Conservation (phyloP, 1,140 invertebrate genomes). For the Vollenhovia emeryi region DNA sequence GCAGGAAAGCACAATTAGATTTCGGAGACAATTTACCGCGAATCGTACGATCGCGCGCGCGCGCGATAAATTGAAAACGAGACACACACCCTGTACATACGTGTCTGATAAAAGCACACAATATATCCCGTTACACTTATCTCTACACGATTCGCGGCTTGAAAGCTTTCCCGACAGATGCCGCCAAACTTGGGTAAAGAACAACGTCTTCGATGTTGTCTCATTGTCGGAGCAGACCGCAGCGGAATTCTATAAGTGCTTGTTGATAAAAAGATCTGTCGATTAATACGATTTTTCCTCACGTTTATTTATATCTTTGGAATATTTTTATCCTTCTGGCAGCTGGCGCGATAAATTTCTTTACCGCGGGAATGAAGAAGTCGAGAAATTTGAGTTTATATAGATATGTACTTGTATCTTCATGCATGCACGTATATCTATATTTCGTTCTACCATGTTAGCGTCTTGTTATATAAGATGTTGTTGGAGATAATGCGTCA, state of each 20-base stretch:
- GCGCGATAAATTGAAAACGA: background rate
- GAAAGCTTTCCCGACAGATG: slow-evolving; percentile 32
- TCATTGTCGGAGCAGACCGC: background rate
- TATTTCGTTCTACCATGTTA: background rate
- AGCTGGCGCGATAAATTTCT: background rate
- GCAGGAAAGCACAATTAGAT: too few species aligned
- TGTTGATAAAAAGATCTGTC: background rate
- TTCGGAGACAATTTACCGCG: background rate
- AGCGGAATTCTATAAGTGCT: background rate
- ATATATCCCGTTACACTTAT: slow-evolving; percentile 12
- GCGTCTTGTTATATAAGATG: background rate
- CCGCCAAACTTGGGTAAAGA: slow-evolving; percentile 20
- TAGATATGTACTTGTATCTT: background rate
- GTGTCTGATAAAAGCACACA: slow-evolving; percentile 24
- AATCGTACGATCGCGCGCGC: background rate
- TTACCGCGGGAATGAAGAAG: background rate
- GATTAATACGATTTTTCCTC: background rate
- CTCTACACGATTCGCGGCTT: slow-evolving; percentile 12
- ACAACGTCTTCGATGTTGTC: background rate
- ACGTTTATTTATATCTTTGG: background rate
- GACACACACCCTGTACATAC: background rate
- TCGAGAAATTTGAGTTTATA: background rate
- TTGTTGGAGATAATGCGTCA: background rate
- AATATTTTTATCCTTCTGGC: background rate
- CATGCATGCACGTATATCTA: background rate